Evolutionary conservation across 2,113 vertebrate genomes (phyloP).

Genomic region (Eurystomus gularis): DNA sequence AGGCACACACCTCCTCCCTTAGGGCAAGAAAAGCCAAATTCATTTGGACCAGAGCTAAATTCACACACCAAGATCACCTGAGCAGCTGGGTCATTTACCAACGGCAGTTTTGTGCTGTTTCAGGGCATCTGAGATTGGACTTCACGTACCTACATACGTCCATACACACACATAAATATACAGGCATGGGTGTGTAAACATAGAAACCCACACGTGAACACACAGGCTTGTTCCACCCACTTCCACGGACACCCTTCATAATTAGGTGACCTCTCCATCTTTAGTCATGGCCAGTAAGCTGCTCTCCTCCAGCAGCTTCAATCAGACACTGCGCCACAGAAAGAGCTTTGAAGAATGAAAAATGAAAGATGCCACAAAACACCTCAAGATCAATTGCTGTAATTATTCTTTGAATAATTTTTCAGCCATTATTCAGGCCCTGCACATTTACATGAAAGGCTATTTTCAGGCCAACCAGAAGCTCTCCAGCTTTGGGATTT

Average conservation of each 20-base stretch:
- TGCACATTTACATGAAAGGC: constrained; percentile 45
- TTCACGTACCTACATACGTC: rapidly evolving
- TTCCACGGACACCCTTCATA: neutral
- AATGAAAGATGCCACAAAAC: constrained; percentile 32
- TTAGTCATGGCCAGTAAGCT: neutral
- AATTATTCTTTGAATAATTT: constrained; percentile 64
- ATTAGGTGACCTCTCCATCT: neutral
- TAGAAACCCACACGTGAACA: neutral
- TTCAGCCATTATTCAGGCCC: constrained; percentile 44
- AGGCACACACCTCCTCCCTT: neutral
- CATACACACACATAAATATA: rapidly evolving
- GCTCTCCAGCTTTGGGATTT: constrained; percentile 51
- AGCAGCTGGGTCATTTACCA: neutral
- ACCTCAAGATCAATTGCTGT: constrained; percentile 54
- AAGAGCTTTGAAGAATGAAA: constrained; percentile 50
- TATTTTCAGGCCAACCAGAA: constrained; percentile 28
- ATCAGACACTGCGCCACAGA: neutral
- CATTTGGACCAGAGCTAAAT: neutral
- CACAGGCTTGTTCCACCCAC: rapidly evolving
- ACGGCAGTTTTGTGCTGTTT: neutral
- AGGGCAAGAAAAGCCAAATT: neutral
- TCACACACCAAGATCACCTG: neutral
- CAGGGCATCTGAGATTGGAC: neutral
- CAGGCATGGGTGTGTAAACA: rapidly evolving
- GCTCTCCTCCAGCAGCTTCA: neutral